Conservation (phyloP, 2,888 invertebrate genomes). For the Euplagia quadripunctaria region DNA sequence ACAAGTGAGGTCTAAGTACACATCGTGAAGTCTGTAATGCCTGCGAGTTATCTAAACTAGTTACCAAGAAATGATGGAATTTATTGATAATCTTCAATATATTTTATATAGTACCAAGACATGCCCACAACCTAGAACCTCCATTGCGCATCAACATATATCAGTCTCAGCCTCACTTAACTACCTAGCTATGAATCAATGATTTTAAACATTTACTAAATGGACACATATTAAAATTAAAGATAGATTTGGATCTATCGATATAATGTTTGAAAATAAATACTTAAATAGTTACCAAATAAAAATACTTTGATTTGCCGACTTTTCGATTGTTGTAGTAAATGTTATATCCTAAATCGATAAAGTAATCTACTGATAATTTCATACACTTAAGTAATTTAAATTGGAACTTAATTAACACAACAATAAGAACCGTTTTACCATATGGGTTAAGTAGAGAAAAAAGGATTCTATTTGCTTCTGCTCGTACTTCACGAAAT, state of each 20-base stretch:
- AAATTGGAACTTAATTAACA: too few species aligned
- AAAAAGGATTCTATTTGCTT: too few species aligned
- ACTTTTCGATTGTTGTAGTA: too few species aligned
- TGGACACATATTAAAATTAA: background rate
- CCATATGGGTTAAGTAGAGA: too few species aligned
- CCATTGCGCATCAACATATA: background rate
- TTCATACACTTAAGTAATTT: too few species aligned
- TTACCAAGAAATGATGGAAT: background rate
- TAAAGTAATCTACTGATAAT: too few species aligned
- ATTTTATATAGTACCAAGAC: background rate
- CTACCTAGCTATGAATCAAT: background rate
- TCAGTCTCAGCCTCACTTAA: background rate
- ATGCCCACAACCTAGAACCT: background rate
- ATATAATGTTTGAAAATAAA: too few species aligned
- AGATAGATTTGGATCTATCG: background rate
- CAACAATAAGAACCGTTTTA: too few species aligned
- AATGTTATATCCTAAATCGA: too few species aligned
- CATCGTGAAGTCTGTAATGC: background rate
- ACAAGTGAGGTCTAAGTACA: slow-evolving; percentile 13
- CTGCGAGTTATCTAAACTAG: background rate
- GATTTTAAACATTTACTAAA: background rate
- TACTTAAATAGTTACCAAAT: too few species aligned
- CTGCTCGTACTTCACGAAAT: too few species aligned
- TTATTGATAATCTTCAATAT: background rate
- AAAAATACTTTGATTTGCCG: too few species aligned